These are phyloP conservation scores for Eupithecia vulgata DNA, from an alignment of 2,888 invertebrate species.

Conservation along the genomic window DNA sequence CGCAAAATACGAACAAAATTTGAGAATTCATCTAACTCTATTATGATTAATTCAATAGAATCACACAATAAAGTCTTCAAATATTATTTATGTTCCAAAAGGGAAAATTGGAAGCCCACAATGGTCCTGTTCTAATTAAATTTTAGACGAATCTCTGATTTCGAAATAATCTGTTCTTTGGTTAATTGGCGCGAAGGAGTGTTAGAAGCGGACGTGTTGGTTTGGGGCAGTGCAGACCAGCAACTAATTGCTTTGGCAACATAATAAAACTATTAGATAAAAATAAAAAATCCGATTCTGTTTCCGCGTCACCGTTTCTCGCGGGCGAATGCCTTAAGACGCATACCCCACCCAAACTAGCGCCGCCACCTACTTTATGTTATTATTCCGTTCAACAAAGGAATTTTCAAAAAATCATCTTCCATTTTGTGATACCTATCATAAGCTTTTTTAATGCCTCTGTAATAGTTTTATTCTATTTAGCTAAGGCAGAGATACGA, in stretches of 20 bases:
- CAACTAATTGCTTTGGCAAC: not conserved
- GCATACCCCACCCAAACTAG: too few species aligned
- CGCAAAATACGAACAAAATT: not conserved
- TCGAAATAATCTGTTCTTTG: conserved; percentile 8
- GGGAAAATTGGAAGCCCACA: conserved; percentile 12
- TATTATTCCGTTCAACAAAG: too few species aligned
- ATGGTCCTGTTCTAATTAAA: conserved; percentile 13
- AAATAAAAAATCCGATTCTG: too few species aligned
- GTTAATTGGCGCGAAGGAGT: not conserved
- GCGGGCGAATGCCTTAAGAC: too few species aligned
- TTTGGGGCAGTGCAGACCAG: not conserved
- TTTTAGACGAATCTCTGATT: conserved; percentile 19
- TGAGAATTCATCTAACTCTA: not conserved
- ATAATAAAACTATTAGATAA: too few species aligned
- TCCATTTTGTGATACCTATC: too few species aligned
- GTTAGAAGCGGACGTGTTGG: not conserved
- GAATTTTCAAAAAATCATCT: too few species aligned
- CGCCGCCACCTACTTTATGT: too few species aligned
- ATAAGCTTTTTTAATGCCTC: too few species aligned
- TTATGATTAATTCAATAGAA: not conserved
- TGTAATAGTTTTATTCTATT: too few species aligned
- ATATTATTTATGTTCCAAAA: conserved; percentile 7
- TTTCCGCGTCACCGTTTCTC: too few species aligned
- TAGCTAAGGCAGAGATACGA: too few species aligned
- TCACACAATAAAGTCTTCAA: conserved; percentile 2